Evolutionary conservation across 1,140 invertebrate species (phyloP), one percentile per base, ranked within the genome.

Genomic region (Medauroidea extradentata): DNA sequence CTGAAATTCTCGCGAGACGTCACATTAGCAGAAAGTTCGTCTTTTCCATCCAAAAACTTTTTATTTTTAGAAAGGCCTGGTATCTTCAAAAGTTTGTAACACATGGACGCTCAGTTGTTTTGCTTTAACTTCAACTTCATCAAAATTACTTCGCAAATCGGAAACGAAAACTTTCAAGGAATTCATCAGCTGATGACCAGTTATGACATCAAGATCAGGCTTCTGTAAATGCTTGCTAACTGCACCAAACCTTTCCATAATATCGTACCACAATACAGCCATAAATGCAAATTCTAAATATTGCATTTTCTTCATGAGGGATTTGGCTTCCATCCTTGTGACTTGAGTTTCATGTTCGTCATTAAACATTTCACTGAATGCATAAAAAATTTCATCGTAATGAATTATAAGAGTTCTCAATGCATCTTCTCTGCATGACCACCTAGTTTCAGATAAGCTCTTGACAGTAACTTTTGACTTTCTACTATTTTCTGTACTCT

Each of bases 381-480:
- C n/a, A 21, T 9, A 16, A n/a, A 52, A 24, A 16, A 52, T 19
- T 9, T 52, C 18, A 19, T 27, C n/a, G 8, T 16, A 24, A 21
- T 25, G 19, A 19, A 29, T 52, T 4, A 16, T 7, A n/a, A 27
- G 21, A 21, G 50, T 25, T 16, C 48, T 43, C 27, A 43, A 58
- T 16, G 64, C 62, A 48, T 64, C 62, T 51, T 46, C 55, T 53
- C 64, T 23, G 27, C 62, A 59, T 18, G 63, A 64, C 64, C 62
- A 65, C 44, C 62, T 46, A 5, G 64, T 65, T 25, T 49, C 23
- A 16, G 51, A 65, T 34, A 64, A 29, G 18, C 25, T 51, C 55
- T 59, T 64, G 18, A 64, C 34, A 27, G 57, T 56, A 11, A 34
- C 11, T 34, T 34, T 34, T 34, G 29, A 11, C 29, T 34, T 4